Base-by-base conservation (phyloP, 1,140 invertebrate species). In the Nixonia krombeini region DNA sequence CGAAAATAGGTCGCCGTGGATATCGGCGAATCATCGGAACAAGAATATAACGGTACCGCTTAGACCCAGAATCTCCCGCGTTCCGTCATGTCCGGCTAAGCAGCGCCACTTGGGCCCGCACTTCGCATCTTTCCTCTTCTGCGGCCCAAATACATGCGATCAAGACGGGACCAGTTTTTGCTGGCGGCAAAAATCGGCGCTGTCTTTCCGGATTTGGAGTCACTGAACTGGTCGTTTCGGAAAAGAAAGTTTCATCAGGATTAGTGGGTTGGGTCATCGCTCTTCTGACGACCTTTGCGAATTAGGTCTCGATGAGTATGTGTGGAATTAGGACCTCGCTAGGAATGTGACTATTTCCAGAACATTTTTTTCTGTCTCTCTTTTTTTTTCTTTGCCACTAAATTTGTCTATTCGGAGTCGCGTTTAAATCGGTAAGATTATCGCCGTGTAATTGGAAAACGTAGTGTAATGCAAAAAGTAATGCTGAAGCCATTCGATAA, bases 21-120 rank as follows among this genome's bases (percentile, higher is more conserved):
- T 66, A 55, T 57, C 46, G 26, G 58, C 58, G 62, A 66, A 62
- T 58, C 61, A 55, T 61, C 62, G 28, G 53, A 62, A 70, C 65
- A 74, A 74, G 75, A 74, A 72, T 73, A 74, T 75, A 68, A 71
- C 67, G 57, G 72, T 68, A 66, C 38, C 53, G 16, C 33, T 63
- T 63, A 64, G 66, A 59, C 58, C 56, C 45, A 51, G 72, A 64
- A 71, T 67, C 62, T 53, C 46, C 50, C 57, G 49, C 38, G 52
- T 41, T 62, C 28, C 49, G 10, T 33, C 9, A 33, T 13, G 10
- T 13, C 4, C 31, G 12, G 13, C n/a, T 13, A 13, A 10, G 42
- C 40, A 26, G 56, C 59, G 56, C 65, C 57, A 57, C n/a, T 59
- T 58, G 45, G 67, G 59, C 58, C 56, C 53, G 49, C 58, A 52